A percentile compares a stretch with the other conserved stretches of the same genome.
These are phyloP conservation scores for Escarpia spicata DNA, from an alignment of 2,888 invertebrate genomes.

Conservation along the genomic window DNA sequence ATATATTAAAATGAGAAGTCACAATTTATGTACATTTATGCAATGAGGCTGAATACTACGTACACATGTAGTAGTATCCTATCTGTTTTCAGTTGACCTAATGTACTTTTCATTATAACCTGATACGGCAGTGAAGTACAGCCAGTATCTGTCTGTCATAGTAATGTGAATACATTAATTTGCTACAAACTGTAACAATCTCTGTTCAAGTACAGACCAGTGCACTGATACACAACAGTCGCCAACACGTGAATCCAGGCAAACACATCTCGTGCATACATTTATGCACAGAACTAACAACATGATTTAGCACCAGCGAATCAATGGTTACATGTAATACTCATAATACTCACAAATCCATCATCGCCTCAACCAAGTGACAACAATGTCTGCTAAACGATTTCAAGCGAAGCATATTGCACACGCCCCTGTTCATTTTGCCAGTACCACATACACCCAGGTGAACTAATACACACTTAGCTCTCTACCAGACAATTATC, in stretches of 20 bases:
- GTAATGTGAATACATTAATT: background rate
- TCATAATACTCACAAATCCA: background rate
- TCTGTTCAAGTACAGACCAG: background rate
- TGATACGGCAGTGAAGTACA: background rate
- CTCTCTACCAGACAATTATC: background rate
- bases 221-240: background rate
- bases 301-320: background rate
- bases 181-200: background rate
- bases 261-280: background rate
- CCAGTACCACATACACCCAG: background rate
- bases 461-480: background rate
- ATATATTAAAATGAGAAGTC: background rate
- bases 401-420: background rate
- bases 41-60: background rate
- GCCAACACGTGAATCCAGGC: background rate
- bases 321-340: background rate
- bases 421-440: background rate
- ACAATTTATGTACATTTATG: background rate
- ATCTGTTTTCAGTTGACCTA: background rate
- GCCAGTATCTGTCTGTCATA: background rate
- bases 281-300: background rate
- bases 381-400: background rate
- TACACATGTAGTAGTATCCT: background rate
- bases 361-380: background rate
- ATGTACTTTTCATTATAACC: background rate